Evolutionary conservation across 2,888 invertebrate genomes (phyloP).

Genomic region (Dromius quadrimaculatus): DNA sequence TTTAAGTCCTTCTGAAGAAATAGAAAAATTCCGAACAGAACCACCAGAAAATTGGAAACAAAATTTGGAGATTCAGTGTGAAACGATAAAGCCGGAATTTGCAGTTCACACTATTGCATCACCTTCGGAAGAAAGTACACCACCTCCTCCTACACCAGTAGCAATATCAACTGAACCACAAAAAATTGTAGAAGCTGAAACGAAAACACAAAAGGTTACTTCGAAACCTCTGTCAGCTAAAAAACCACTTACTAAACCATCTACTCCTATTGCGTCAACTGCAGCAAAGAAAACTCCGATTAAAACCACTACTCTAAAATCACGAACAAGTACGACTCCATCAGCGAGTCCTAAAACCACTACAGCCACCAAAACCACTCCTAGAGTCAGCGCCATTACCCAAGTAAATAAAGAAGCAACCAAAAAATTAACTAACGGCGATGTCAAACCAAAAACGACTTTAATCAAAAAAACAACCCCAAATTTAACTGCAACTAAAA

Average conservation of each 20-base stretch:
- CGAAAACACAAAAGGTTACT: conserved; percentile 59
- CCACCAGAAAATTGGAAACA: conserved; percentile 51
- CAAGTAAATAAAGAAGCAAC: conserved; percentile 63
- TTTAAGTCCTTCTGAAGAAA: conserved; percentile 55
- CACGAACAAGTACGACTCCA: conserved; percentile 53
- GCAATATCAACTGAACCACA: conserved; percentile 52
- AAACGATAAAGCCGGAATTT: conserved; percentile 61
- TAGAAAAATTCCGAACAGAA: conserved; percentile 46
- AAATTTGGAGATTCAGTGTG: conserved; percentile 58
- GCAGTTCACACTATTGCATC: conserved; percentile 59
- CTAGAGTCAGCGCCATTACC: conserved; percentile 47
- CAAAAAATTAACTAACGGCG: conserved; percentile 72
- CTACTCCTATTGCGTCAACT: conserved; percentile 51
- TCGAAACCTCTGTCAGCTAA: conserved; percentile 54
- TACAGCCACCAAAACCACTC: conserved; percentile 48
- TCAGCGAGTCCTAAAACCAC: conserved; percentile 55
- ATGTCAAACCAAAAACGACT: conserved; percentile 65
- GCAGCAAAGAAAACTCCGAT: conserved; percentile 53
- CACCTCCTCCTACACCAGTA: conserved; percentile 52
- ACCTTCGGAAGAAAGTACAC: conserved; percentile 60
- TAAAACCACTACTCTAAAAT: conserved; percentile 53
- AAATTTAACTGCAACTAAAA: background rate
- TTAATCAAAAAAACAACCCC: conserved; percentile 52
- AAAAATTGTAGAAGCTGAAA: conserved; percentile 58
- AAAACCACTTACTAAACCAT: conserved; percentile 54